Percentiles rank a stretch among this genome's conserved stretches.
These are phyloP conservation scores for Conus ventricosus DNA, from an alignment of 1,140 invertebrate genomes.

Conservation along the genomic window DNA sequence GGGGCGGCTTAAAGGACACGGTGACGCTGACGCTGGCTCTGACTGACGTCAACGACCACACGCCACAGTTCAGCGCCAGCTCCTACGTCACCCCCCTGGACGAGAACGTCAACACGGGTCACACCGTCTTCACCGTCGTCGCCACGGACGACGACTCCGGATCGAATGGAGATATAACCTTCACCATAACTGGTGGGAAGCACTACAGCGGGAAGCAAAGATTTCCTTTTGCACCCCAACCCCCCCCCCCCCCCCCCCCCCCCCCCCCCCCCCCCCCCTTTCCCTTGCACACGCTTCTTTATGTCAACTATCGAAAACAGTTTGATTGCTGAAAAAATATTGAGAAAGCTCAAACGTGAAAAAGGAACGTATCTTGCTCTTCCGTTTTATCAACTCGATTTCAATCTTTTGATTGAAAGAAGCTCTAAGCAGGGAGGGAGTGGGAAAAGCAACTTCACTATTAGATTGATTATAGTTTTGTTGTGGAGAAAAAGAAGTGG, in stretches of 20 bases:
- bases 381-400: too few species aligned
- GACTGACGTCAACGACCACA: slow-evolving; percentile 88
- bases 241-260: neutral
- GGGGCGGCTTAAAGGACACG: slow-evolving; percentile 44
- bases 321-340: too few species aligned
- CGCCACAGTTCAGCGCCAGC: slow-evolving; percentile 83
- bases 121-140: slow-evolving; percentile 48
- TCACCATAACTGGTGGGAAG: slow-evolving; percentile 37
- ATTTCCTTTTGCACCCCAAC: too few species aligned
- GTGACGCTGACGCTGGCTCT: slow-evolving; percentile 52
- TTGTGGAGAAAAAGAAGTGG: too few species aligned
- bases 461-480: too few species aligned
- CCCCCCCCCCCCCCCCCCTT: neutral
- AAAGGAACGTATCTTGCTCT: too few species aligned
- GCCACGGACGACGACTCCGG: slow-evolving; percentile 65
- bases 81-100: slow-evolving; percentile 47
- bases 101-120: slow-evolving; percentile 41
- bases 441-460: too few species aligned
- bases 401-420: too few species aligned
- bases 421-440: too few species aligned
- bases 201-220: neutral
- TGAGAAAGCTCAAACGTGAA: too few species aligned
- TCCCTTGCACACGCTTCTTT: neutral
- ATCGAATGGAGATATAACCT: slow-evolving; percentile 50
- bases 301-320: neutral